These are phyloP conservation scores for Mormoops blainvillei DNA, from an alignment of 2,113 vertebrate genomes.

Conservation along the genomic window DNA sequence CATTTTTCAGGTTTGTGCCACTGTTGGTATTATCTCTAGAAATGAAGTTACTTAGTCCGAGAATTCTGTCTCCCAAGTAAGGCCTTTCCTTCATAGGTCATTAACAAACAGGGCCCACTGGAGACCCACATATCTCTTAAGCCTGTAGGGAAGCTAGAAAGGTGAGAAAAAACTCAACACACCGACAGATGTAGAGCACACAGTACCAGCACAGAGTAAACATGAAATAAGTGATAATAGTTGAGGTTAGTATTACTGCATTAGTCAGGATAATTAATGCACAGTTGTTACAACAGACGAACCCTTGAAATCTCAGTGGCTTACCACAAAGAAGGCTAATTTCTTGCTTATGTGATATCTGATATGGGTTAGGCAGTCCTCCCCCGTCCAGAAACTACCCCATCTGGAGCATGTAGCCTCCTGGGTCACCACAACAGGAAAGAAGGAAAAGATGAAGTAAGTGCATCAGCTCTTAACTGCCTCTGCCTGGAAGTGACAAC, in stretches of 20 bases:
- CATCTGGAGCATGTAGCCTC: neutral
- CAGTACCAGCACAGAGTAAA: neutral
- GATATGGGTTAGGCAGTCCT: neutral
- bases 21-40: neutral
- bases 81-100: neutral
- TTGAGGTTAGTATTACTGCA: neutral
- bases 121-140: neutral
- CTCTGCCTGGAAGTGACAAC: neutral
- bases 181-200: neutral
- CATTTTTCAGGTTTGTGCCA: neutral
- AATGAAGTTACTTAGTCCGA: neutral
- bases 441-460: neutral
- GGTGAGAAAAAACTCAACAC: neutral
- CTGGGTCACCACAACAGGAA: neutral
- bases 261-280: neutral
- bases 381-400: neutral
- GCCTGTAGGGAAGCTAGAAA: neutral
- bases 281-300: neutral
- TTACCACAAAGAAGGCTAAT: neutral
- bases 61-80: neutral
- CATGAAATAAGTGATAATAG: neutral
- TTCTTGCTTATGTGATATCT: neutral
- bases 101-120: neutral
- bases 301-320: neutral
- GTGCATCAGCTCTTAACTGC: neutral